phyloP scores from a whole-genome alignment of 2,113 vertebrate genomes.

The Crypturellus undulatus region DNA sequence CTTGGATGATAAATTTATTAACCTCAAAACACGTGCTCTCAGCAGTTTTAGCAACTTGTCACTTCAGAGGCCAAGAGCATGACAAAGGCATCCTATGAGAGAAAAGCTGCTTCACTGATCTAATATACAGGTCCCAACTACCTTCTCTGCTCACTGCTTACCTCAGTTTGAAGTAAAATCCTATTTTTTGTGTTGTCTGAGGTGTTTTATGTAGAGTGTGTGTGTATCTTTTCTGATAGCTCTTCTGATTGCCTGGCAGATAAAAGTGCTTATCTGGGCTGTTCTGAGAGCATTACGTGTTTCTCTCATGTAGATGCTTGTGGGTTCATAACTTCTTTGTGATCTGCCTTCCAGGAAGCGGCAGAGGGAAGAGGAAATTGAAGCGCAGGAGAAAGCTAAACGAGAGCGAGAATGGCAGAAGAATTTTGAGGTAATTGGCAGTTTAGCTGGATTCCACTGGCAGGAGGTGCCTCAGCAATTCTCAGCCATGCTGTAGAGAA shows the following conservation, averaged over 20 bases:
- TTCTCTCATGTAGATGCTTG: not conserved
- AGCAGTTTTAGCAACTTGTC: not conserved
- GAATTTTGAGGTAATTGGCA: slow-evolving; percentile 92
- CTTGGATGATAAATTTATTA: not conserved
- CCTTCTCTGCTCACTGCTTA: not conserved
- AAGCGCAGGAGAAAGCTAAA: slow-evolving; percentile 94
- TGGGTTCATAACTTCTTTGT: not conserved
- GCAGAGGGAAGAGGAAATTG: slow-evolving; percentile 97
- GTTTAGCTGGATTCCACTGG: not conserved
- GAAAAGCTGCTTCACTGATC: not conserved
- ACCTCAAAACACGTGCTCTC: not conserved
- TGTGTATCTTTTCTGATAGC: not conserved
- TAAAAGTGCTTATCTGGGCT: not conserved
- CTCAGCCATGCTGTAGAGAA: not conserved
- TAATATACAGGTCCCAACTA: not conserved
- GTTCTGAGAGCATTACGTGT: not conserved
- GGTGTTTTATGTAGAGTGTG: fast-evolving
- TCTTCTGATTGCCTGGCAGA: not conserved
- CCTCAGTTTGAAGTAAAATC: not conserved
- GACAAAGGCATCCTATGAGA: not conserved
- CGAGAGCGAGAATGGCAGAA: slow-evolving; percentile 98
- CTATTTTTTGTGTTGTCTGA: not conserved
- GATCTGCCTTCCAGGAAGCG: slow-evolving; percentile 86
- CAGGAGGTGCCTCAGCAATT: not conserved
- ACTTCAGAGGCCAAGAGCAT: not conserved